phyloP scores from a whole-genome alignment of 2,113 vertebrate genomes.

The Candoia aspera region DNA sequence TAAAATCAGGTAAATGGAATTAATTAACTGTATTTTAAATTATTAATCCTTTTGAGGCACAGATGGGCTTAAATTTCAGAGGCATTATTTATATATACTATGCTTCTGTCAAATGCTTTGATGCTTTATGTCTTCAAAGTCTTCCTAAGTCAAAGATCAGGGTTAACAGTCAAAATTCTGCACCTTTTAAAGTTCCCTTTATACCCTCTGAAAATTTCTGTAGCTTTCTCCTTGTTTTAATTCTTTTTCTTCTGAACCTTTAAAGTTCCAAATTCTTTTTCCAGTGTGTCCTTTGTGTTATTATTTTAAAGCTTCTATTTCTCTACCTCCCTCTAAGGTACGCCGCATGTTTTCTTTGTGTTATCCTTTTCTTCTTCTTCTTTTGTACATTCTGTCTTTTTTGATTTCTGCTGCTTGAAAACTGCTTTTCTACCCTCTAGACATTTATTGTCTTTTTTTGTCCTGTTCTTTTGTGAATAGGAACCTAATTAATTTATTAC shows the following conservation, averaged over 20 bases:
- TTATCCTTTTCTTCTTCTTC: slow-evolving; percentile 43
- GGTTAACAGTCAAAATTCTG: slow-evolving; percentile 27
- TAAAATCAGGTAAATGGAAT: slow-evolving; percentile 20
- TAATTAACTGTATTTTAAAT: slow-evolving; percentile 49
- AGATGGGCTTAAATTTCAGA: slow-evolving; percentile 40
- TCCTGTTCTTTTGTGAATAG: slow-evolving; percentile 41
- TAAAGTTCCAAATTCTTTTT: slow-evolving; percentile 47
- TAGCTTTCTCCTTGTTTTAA: slow-evolving; percentile 52
- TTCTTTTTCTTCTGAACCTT: slow-evolving; percentile 16
- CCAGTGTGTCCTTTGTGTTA: slow-evolving; percentile 42
- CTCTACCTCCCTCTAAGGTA: slow-evolving; percentile 44
- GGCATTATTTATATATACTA: slow-evolving; percentile 50
- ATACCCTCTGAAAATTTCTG: slow-evolving; percentile 47
- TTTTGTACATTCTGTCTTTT: slow-evolving; percentile 53
- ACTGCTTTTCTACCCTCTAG: slow-evolving; percentile 55
- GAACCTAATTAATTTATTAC: slow-evolving; percentile 50
- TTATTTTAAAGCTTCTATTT: slow-evolving; percentile 55
- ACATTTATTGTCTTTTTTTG: slow-evolving; percentile 58
- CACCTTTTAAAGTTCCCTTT: slow-evolving; percentile 46
- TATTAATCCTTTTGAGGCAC: slow-evolving; percentile 35
- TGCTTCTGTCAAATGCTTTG: slow-evolving; percentile 41
- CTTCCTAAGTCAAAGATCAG: slow-evolving; percentile 45
- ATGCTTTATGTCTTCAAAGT: slow-evolving; percentile 54
- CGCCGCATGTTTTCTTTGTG: slow-evolving; percentile 48
- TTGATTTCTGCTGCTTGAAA: slow-evolving; percentile 58